Evolutionary conservation across 2,888 invertebrate genomes (phyloP).

Genomic region (Drosophila yooni): DNA sequence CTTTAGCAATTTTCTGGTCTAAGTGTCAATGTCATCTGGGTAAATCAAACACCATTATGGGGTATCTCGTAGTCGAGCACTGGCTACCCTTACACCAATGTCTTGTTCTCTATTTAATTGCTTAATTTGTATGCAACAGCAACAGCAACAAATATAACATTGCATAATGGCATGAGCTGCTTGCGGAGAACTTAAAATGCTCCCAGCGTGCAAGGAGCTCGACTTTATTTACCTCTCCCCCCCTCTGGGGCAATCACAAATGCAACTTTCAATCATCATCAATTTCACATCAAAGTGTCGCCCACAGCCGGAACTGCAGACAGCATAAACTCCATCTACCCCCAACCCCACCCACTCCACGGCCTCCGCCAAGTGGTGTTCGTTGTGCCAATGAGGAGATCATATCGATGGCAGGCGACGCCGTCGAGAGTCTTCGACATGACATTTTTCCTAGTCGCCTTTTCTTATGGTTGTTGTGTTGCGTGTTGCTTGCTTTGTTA

Average conservation of each 20-base stretch:
- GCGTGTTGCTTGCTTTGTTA: conserved; percentile 20
- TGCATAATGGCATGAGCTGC: conserved; percentile 49
- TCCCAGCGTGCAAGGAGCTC: conserved; percentile 6
- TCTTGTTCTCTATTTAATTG: conserved; percentile 60
- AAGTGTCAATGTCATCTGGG: not conserved
- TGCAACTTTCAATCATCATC: conserved; percentile 83
- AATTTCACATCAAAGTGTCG: conserved; percentile 84
- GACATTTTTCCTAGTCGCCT: conserved; percentile 51
- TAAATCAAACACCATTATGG: not conserved
- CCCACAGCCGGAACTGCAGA: conserved; percentile 70
- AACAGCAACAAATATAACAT: conserved; percentile 33
- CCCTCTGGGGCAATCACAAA: conserved; percentile 9
- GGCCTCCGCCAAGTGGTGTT: conserved; percentile 4
- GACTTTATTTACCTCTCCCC: not conserved
- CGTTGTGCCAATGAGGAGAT: conserved; percentile 67
- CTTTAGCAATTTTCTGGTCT: not conserved
- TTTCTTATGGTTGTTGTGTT: conserved; percentile 28
- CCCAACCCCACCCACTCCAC: not conserved
- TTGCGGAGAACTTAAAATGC: conserved; percentile 15
- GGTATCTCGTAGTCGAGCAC: not conserved
- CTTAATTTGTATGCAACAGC: conserved; percentile 66
- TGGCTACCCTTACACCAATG: not conserved
- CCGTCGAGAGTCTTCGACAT: conserved; percentile 53
- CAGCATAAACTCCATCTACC: conserved; percentile 17
- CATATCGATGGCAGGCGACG: conserved; percentile 69